These are phyloP conservation scores for Orientallactaga bullata DNA, from an alignment of 2,113 vertebrate genomes.

Conservation along the genomic window DNA sequence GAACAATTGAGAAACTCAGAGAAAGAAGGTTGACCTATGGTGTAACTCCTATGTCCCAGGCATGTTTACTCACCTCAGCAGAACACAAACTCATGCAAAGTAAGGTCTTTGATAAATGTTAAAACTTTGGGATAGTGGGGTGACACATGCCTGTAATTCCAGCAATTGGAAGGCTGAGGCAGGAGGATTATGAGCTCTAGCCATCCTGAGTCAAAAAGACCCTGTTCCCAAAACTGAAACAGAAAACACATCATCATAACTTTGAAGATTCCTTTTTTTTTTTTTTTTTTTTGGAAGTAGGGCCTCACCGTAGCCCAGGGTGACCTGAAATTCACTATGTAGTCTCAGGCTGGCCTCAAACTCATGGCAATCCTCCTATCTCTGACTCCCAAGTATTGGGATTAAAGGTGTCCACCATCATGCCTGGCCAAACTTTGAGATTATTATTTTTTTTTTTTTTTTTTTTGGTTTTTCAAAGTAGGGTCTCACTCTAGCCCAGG, in stretches of 20 bases:
- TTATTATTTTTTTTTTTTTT: no score
- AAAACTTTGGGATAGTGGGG: not conserved
- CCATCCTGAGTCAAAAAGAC: not conserved
- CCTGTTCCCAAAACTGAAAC: not conserved
- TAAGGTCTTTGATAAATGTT: conserved; percentile 34
- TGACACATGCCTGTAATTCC: not conserved
- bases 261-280: not conserved
- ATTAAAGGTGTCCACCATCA: no score
- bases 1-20: conserved; percentile 15
- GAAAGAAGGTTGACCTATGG: not conserved
- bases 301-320: no score
- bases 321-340: no score
- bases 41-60: not conserved
- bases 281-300: no score
- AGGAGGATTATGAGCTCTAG: not conserved
- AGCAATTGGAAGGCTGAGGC: not conserved
- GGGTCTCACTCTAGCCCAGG: no score
- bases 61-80: not conserved
- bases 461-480: no score
- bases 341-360: no score
- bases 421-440: no score
- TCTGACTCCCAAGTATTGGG: no score
- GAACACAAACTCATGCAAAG: not conserved
- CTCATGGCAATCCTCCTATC: no score
- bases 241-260: not conserved